Conservation (phyloP, 2,888 invertebrate species). For the Polylopha cassiicola region DNA sequence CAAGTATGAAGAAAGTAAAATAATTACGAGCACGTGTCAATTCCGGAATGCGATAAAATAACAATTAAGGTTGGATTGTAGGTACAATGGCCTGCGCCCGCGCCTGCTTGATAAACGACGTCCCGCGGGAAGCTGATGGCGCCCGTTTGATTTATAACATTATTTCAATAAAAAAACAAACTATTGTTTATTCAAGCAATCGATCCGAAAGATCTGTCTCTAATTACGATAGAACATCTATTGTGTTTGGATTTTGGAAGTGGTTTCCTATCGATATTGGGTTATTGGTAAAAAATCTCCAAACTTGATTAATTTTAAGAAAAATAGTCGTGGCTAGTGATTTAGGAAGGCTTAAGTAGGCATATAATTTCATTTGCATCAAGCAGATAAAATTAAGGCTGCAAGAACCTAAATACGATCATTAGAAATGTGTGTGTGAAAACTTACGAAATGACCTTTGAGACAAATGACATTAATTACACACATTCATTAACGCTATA, state of each 20-base stretch:
- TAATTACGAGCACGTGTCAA: conserved; percentile 8
- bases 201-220: conserved; percentile 13
- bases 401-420: too few relatives aligned
- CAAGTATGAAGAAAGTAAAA: not conserved
- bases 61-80: conserved; percentile 27
- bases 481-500: not conserved
- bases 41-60: conserved; percentile 27
- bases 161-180: conserved; percentile 15
- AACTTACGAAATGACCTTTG: too few relatives aligned
- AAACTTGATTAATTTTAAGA: too few relatives aligned
- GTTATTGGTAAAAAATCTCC: too few relatives aligned
- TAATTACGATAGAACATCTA: conserved; percentile 16
- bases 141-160: conserved; percentile 20
- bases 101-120: conserved; percentile 17
- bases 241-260: conserved; percentile 13
- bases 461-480: too few relatives aligned
- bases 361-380: too few relatives aligned
- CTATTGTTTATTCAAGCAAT: conserved; percentile 16
- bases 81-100: conserved; percentile 21
- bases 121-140: conserved; percentile 12
- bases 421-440: too few relatives aligned
- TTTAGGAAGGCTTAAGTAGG: too few relatives aligned
- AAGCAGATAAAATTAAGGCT: too few relatives aligned
- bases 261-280: too few relatives aligned
- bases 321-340: too few relatives aligned